Conservation (phyloP, 2,797 vertebrate genomes). For the Karalla daura region DNA sequence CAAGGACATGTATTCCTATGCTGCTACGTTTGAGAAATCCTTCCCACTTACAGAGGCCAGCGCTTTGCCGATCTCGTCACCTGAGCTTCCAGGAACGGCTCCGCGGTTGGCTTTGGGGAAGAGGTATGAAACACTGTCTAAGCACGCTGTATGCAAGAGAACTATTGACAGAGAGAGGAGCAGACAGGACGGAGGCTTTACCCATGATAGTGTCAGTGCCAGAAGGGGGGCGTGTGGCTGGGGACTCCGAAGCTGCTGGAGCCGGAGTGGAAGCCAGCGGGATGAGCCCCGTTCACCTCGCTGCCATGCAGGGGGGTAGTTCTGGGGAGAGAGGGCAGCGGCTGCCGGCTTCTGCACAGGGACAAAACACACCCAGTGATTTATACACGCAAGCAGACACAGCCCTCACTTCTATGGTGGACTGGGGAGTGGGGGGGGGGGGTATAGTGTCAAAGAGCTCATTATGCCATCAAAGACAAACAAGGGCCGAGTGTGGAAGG, state of each 20-base stretch:
- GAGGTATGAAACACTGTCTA: no score
- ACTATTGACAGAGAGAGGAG: background rate
- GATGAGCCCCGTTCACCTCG: slow-evolving; percentile 90
- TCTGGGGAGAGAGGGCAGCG: slow-evolving; percentile 84
- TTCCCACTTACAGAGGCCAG: slow-evolving; percentile 92
- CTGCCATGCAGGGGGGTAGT: slow-evolving; percentile 93
- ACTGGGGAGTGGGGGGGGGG: no score
- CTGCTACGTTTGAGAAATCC: background rate
- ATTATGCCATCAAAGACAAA: slow-evolving; percentile 21
- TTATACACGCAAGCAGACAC: slow-evolving; percentile 28
- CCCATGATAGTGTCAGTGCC: slow-evolving; percentile 90
- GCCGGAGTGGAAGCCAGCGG: slow-evolving; percentile 88
- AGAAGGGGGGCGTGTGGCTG: slow-evolving; percentile 91
- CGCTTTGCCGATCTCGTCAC: slow-evolving; percentile 97
- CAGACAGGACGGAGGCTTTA: slow-evolving; percentile 61
- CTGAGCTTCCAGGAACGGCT: slow-evolving; percentile 90
- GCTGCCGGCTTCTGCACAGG: slow-evolving; percentile 84
- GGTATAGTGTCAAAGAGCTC: slow-evolving; percentile 26
- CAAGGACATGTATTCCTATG: background rate
- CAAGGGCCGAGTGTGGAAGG: slow-evolving; percentile 15
- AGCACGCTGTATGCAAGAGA: background rate
- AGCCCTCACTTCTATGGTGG: slow-evolving; percentile 9
- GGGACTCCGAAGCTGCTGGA: slow-evolving; percentile 87
- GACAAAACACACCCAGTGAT: slow-evolving; percentile 28
- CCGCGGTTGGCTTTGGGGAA: slow-evolving; percentile 90